These are phyloP conservation scores for Malacoctenus gilli DNA, from an alignment of 2,797 vertebrate genomes.

Conservation along the genomic window DNA sequence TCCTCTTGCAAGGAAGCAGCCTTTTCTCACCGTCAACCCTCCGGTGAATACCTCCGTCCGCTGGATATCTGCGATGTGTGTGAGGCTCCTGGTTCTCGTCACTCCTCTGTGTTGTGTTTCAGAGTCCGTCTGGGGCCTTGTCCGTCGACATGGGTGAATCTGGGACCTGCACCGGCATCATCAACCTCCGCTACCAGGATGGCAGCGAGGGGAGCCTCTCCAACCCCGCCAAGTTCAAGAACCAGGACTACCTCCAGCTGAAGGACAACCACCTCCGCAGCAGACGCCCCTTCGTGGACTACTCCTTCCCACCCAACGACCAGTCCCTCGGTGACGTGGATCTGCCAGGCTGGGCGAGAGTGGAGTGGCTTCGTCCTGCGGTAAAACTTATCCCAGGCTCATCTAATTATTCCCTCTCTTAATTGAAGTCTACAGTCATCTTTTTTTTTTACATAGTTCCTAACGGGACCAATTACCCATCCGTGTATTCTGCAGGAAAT, in stretches of 20 bases:
- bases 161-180: slow-evolving; percentile 39
- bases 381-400: background rate
- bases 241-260: slow-evolving; percentile 53
- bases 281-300: slow-evolving; percentile 44
- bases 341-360: background rate
- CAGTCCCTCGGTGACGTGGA: slow-evolving; percentile 39
- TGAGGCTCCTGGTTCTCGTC: background rate
- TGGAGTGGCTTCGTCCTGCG: slow-evolving; percentile 57
- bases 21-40: background rate
- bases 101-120: background rate
- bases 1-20: slow-evolving; percentile 6
- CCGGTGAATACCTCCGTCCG: slow-evolving; percentile 16
- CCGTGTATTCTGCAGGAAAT: slow-evolving; percentile 44
- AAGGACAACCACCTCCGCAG: slow-evolving; percentile 4
- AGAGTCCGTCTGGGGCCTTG: slow-evolving; percentile 4
- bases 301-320: slow-evolving; percentile 44
- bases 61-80: background rate
- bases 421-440: background rate
- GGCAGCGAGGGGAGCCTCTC: slow-evolving; percentile 42
- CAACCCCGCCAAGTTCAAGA: slow-evolving; percentile 51
- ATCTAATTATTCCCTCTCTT: background rate
- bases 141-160: slow-evolving; percentile 41
- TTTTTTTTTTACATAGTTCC: background rate
- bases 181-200: slow-evolving; percentile 57
- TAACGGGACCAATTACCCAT: too few relatives aligned